Conservation (phyloP, 2,888 invertebrate genomes). For the Silvanus unidentatus region DNA sequence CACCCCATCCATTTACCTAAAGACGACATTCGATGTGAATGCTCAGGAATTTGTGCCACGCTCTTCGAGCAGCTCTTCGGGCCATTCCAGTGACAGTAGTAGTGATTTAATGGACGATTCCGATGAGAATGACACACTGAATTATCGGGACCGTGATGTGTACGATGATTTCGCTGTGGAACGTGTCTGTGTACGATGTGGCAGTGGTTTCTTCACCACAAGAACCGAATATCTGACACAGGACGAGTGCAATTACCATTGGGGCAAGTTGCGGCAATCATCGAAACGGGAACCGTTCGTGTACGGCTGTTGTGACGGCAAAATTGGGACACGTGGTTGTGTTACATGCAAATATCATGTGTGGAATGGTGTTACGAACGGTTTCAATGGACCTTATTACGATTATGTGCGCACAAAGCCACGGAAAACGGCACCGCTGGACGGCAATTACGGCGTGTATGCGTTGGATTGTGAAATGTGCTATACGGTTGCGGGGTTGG, state of each 20-base stretch:
- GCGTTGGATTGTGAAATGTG: constrained; percentile 98
- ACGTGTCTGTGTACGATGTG: constrained; percentile 21
- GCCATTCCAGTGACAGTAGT: constrained; percentile 47
- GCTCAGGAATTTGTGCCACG: constrained; percentile 62
- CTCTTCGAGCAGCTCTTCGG: constrained; percentile 39
- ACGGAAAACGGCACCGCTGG: constrained; percentile 53
- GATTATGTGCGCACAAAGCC: constrained; percentile 21
- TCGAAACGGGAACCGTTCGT: constrained; percentile 21
- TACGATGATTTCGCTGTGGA: neutral
- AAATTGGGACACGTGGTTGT: constrained; percentile 57
- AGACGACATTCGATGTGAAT: constrained; percentile 54
- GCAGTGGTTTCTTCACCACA: constrained; percentile 22
- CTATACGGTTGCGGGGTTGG: constrained; percentile 79
- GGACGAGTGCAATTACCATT: constrained; percentile 81
- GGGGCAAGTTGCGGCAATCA: constrained; percentile 65
- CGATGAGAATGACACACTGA: neutral
- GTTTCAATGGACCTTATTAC: constrained; percentile 66
- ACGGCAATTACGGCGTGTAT: constrained; percentile 56
- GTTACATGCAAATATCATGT: constrained; percentile 63
- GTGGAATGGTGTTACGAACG: constrained; percentile 60
- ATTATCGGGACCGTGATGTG: neutral
- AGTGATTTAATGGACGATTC: neutral
- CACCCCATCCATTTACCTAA: neutral
- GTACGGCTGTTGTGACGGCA: constrained; percentile 61
- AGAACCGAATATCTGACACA: constrained; percentile 55